phyloP scores from a whole-genome alignment of 2,113 vertebrate species.

The Aptenodytes forsteri region DNA sequence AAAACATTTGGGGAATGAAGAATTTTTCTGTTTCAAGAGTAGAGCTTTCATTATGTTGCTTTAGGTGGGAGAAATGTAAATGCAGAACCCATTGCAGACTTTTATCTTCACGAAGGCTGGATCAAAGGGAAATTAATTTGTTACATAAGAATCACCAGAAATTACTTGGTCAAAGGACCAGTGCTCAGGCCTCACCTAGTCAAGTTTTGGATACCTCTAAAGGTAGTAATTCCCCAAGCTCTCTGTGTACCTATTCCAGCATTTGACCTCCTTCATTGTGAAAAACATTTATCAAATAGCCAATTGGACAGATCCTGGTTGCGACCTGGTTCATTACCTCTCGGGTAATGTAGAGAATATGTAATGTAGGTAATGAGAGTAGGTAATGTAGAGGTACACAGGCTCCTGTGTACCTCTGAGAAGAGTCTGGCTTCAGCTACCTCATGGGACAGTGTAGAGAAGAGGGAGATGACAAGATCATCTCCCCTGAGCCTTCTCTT shows the following conservation, averaged over 20 bases:
- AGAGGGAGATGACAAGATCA: neutral
- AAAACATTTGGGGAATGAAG: neutral
- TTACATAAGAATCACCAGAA: neutral
- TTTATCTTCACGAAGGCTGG: neutral
- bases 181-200: neutral
- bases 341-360: neutral
- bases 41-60: neutral
- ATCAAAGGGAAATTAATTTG: conserved; percentile 34
- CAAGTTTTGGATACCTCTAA: neutral
- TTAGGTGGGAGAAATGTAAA: conserved; percentile 21
- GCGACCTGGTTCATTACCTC: neutral
- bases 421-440: neutral
- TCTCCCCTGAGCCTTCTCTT: neutral
- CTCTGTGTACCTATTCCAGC: neutral
- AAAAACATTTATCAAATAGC: neutral
- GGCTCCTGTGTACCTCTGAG: neutral
- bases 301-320: fast-evolving
- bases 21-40: neutral
- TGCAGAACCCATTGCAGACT: neutral
- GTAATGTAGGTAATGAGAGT: no score
- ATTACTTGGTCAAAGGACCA: neutral
- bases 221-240: neutral
- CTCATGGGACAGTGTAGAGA: neutral
- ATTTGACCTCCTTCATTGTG: neutral
- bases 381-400: no score